Conservation (phyloP, 2,113 vertebrate species). For the Trematocara unimaculatum region DNA sequence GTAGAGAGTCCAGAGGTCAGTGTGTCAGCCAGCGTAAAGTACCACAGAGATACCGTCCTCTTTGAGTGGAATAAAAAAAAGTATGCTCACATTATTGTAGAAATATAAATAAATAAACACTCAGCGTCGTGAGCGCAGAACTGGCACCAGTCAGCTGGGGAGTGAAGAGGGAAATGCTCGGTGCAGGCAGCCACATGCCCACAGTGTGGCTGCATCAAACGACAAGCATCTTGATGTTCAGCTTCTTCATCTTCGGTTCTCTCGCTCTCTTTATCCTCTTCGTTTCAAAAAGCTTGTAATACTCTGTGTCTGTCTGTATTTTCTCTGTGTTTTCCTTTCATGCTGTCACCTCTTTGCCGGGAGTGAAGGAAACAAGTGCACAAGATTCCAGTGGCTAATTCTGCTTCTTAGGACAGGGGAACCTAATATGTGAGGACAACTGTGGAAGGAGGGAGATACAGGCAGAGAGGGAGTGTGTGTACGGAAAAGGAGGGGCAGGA, state of each 20-base stretch:
- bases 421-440: slow-evolving; percentile 73
- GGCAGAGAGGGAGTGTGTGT: slow-evolving; percentile 1
- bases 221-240: slow-evolving; percentile 4
- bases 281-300: neutral
- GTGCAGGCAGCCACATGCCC: slow-evolving; percentile 24
- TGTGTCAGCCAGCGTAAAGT: slow-evolving; percentile 16
- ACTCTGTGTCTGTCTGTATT: neutral
- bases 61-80: neutral
- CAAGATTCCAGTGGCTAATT: slow-evolving; percentile 65
- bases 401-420: slow-evolving; percentile 59
- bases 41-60: neutral
- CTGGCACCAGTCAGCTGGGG: slow-evolving; percentile 4
- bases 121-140: neutral
- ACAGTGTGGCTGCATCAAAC: slow-evolving; percentile 44
- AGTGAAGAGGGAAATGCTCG: neutral
- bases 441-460: slow-evolving; percentile 42
- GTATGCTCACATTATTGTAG: neutral
- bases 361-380: slow-evolving; percentile 56
- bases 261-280: neutral
- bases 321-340: neutral
- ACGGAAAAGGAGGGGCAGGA: slow-evolving; percentile 21
- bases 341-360: neutral
- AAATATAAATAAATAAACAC: slow-evolving; percentile 2
- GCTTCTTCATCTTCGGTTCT: slow-evolving; percentile 12
- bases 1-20: slow-evolving; percentile 9